These are phyloP conservation scores for Blastobasis adustella DNA, from an alignment of 2,888 invertebrate species.

Conservation along the genomic window DNA sequence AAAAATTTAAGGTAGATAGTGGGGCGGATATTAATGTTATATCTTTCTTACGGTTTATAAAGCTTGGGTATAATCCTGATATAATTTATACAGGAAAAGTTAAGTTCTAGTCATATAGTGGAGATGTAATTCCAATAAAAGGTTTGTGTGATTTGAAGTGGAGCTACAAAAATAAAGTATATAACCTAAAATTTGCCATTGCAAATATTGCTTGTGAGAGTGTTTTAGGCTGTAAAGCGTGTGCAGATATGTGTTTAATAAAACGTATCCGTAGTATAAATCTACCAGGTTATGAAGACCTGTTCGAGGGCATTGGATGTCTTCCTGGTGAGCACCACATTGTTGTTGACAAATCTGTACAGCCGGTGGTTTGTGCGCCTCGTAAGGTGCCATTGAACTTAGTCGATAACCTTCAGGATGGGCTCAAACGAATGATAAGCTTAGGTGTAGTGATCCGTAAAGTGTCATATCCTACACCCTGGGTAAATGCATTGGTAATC, in stretches of 20 bases:
- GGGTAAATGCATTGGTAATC: slow-evolving; percentile 12
- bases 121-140: slow-evolving; percentile 8
- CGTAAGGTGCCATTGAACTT: slow-evolving; percentile 8
- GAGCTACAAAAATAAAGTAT: too few relatives aligned
- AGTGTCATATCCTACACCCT: slow-evolving; percentile 12
- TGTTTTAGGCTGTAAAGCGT: slow-evolving; percentile 4
- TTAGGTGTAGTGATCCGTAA: slow-evolving; percentile 10
- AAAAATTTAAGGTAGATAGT: too few relatives aligned
- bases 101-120: slow-evolving; percentile 9
- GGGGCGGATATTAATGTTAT: too few relatives aligned
- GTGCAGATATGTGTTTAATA: slow-evolving; percentile 4
- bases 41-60: too few relatives aligned
- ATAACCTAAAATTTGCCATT: slow-evolving; percentile 8
- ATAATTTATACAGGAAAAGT: slow-evolving; percentile 1
- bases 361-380: slow-evolving; percentile 9
- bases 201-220: slow-evolving; percentile 4
- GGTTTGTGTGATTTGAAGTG: too few relatives aligned
- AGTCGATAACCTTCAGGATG: slow-evolving; percentile 1
- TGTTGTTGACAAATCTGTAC: slow-evolving; percentile 5
- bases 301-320: slow-evolving; percentile 10
- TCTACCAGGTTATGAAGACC: not conserved
- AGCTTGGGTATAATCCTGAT: too few relatives aligned
- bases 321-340: slow-evolving; percentile 12
- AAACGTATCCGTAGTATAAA: slow-evolving; percentile 4
- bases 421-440: slow-evolving; percentile 6